These are phyloP conservation scores for Zosterops borbonicus DNA, from an alignment of 2,113 vertebrate genomes.

Conservation along the genomic window DNA sequence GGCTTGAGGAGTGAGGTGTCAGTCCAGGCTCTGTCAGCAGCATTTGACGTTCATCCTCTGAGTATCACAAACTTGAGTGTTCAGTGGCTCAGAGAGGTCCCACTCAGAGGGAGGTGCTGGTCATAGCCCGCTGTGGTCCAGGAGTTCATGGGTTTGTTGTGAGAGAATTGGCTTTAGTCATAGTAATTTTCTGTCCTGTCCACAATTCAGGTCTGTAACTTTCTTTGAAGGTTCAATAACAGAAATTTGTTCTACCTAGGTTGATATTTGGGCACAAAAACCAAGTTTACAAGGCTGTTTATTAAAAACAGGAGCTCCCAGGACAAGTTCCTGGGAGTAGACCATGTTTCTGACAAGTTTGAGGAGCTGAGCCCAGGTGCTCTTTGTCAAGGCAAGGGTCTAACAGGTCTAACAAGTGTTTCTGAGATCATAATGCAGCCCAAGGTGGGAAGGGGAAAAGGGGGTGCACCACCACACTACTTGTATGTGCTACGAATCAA, in stretches of 20 bases:
- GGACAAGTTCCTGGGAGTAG: not conserved
- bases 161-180: not conserved
- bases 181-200: not conserved
- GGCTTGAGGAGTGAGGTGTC: not conserved
- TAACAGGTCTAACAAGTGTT: not conserved
- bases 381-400: not conserved
- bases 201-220: not conserved
- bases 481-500: accelerated
- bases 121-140: not conserved
- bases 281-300: not conserved
- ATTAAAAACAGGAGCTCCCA: not conserved
- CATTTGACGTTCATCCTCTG: not conserved
- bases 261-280: not conserved
- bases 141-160: not conserved
- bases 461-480: not conserved
- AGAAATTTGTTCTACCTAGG: not conserved
- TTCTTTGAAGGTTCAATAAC: not conserved
- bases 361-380: not conserved
- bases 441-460: not conserved
- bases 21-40: not conserved
- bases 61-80: not conserved
- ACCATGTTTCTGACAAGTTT: not conserved
- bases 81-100: not conserved
- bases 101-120: not conserved
- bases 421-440: not conserved